Conservation (phyloP, 2,797 vertebrate species). For the Euthynnus affinis region DNA sequence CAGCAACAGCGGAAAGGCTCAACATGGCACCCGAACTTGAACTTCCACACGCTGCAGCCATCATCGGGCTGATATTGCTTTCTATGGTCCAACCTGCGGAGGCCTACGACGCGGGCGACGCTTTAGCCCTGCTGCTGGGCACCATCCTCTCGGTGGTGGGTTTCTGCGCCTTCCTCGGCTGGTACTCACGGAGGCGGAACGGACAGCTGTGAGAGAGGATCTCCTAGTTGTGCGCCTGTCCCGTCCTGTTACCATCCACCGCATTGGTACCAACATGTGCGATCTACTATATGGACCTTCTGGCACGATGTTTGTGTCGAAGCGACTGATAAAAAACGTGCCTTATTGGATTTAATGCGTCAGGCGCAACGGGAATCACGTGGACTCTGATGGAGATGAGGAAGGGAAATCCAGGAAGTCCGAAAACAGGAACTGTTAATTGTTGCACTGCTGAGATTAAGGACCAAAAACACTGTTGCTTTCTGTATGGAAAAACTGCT, state of each 20-base stretch:
- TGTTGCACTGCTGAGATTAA: constrained; percentile 31
- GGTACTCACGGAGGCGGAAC: constrained; percentile 91
- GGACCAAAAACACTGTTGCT: constrained; percentile 52
- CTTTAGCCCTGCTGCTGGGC: constrained; percentile 89
- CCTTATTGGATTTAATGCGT: constrained; percentile 59
- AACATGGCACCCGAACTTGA: constrained; percentile 85
- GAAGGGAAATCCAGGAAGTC: constrained; percentile 63
- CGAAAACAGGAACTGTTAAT: constrained; percentile 8
- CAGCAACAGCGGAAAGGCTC: constrained; percentile 40
- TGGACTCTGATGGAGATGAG: constrained; percentile 1
- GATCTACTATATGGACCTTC: neutral
- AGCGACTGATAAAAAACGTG: constrained; percentile 53
- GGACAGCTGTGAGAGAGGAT: constrained; percentile 83
- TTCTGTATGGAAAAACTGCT: constrained; percentile 41
- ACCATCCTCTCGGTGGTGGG: constrained; percentile 87
- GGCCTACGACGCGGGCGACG: constrained; percentile 92
- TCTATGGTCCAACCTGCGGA: constrained; percentile 83
- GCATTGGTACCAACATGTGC: neutral
- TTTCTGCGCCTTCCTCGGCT: constrained; percentile 92
- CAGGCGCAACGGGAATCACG: constrained; percentile 12
- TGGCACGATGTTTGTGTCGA: constrained; percentile 18
- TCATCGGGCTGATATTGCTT: constrained; percentile 76
- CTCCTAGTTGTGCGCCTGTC: neutral
- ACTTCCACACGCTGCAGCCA: constrained; percentile 43
- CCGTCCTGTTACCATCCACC: neutral